Evolutionary conservation across 2,113 vertebrate genomes (phyloP), one percentile per base, ranked within the genome.

Genomic region (Stigmatopora nigra): DNA sequence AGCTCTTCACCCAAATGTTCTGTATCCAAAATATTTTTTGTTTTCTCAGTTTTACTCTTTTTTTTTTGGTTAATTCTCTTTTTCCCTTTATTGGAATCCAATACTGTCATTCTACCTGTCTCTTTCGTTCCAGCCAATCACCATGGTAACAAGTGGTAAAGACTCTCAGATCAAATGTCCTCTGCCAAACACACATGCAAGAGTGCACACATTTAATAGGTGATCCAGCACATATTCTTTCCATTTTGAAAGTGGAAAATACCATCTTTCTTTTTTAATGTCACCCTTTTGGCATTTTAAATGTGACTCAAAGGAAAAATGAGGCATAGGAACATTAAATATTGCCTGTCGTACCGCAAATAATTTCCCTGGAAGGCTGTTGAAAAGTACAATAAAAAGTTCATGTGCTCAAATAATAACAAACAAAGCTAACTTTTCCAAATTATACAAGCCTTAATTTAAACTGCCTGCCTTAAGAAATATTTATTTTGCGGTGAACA

Each of bases 71-170:
- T 31, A 2, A 31, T 31, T 31, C 25, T 77, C 58, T 53, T 8
- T 58, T 17, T 38, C 17, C 63, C 20, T 64, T 6, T 63, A 38
- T 62, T 68, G 55, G 55, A 19, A 71, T 62, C 44, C 22, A 65
- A 14, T 62, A 52, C 11, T 52, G 49, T 65, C 47, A 44, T 64
- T 61, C 65, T 16, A 20, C 15, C 17, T 36, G 22, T 38, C 35
- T 62, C 17, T 64, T 5, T 62, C 25, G 58, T 8, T 44, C 25
- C 17, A 12, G 5, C 7, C 25, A 68, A 57, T 89, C 69, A 57
- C 66, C 69, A 80, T 80, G 78, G 82, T 66, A 82, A 79, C 81
- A 72, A 69, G 70, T 79, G 61, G 64, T 55, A 15, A 36, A 70
- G 65, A 25, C 56, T 73, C 14, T 63, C 46, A 70, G 65, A 66